These are phyloP conservation scores for Drosophila novamexicana DNA, from an alignment of 1,140 invertebrate species.

Conservation along the genomic window DNA sequence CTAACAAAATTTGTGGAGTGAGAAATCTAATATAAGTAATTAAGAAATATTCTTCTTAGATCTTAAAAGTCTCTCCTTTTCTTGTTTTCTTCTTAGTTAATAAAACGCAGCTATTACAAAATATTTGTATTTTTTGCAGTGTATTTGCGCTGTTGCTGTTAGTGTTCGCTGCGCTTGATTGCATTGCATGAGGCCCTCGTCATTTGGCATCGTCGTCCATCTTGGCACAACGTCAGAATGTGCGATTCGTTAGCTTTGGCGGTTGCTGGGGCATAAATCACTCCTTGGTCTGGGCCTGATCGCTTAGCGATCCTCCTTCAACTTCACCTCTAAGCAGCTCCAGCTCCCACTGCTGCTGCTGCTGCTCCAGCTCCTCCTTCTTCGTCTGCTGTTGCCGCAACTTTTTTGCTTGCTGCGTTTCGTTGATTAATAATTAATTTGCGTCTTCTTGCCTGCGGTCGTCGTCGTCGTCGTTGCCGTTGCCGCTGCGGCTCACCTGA, in stretches of 20 bases:
- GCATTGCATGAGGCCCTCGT: slow-evolving; percentile 58
- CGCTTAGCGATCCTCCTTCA: slow-evolving; percentile 49
- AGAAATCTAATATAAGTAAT: no score
- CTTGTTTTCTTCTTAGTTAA: neutral
- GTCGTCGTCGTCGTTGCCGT: slow-evolving; percentile 11
- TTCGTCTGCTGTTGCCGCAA: neutral
- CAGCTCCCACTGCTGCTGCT: neutral
- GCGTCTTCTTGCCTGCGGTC: slow-evolving; percentile 66
- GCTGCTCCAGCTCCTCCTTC: neutral
- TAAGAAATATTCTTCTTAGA: no score
- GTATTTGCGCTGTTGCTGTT: slow-evolving; percentile 25
- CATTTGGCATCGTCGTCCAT: slow-evolving; percentile 69
- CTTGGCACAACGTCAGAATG: slow-evolving; percentile 71
- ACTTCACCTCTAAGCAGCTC: slow-evolving; percentile 3
- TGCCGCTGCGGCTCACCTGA: slow-evolving; percentile 57
- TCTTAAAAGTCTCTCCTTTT: no score
- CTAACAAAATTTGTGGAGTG: no score
- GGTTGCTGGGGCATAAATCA: slow-evolving; percentile 72
- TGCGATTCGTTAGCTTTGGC: slow-evolving; percentile 77
- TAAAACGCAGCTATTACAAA: no score
- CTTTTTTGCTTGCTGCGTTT: slow-evolving; percentile 54
- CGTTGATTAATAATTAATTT: slow-evolving; percentile 84
- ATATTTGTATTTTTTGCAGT: slow-evolving; percentile 16
- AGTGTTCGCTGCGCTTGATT: slow-evolving; percentile 65
- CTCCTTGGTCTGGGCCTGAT: slow-evolving; percentile 48